Percentiles rank a stretch among this genome's conserved stretches.
Evolutionary conservation across 2,113 vertebrate genomes (phyloP).

Genomic region (Oryctolagus cuniculus): DNA sequence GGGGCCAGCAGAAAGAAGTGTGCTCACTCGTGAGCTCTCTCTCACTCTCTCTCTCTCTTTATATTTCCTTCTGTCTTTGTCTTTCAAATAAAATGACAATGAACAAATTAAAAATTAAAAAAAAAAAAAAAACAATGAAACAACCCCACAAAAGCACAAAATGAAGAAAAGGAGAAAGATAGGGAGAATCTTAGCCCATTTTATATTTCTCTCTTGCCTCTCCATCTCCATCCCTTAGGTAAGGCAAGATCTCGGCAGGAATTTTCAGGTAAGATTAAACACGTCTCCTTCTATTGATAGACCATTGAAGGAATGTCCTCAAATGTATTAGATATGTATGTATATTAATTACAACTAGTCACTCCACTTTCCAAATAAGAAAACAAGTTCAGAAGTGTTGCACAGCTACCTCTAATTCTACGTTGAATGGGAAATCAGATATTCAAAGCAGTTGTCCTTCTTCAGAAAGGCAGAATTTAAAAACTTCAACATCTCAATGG

Average conservation of each 20-base stretch:
- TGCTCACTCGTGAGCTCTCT: too few relatives aligned
- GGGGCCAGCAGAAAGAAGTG: too few relatives aligned
- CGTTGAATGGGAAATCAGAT: fast-evolving
- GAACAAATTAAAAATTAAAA: too few relatives aligned
- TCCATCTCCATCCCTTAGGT: fast-evolving
- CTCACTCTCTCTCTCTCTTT: too few relatives aligned
- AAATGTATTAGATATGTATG: fast-evolving
- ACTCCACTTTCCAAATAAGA: background rate
- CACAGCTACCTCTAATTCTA: background rate
- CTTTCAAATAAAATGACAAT: too few relatives aligned
- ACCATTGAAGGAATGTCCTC: fast-evolving
- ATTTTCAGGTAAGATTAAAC: background rate
- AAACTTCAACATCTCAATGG: too few relatives aligned
- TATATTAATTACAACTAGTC: background rate
- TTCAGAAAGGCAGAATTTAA: background rate
- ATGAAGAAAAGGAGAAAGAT: background rate
- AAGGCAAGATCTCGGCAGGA: background rate
- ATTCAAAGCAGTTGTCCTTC: background rate
- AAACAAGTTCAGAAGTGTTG: background rate
- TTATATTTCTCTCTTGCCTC: background rate
- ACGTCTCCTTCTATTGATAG: fast-evolving
- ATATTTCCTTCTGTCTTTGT: too few relatives aligned
- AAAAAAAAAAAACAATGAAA: background rate
- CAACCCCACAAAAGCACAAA: background rate
- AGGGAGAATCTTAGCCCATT: fast-evolving